Percentiles rank a stretch among this genome's conserved stretches.
phyloP scores from a whole-genome alignment of 1,140 invertebrate genomes.

The Drosophila hydei region DNA sequence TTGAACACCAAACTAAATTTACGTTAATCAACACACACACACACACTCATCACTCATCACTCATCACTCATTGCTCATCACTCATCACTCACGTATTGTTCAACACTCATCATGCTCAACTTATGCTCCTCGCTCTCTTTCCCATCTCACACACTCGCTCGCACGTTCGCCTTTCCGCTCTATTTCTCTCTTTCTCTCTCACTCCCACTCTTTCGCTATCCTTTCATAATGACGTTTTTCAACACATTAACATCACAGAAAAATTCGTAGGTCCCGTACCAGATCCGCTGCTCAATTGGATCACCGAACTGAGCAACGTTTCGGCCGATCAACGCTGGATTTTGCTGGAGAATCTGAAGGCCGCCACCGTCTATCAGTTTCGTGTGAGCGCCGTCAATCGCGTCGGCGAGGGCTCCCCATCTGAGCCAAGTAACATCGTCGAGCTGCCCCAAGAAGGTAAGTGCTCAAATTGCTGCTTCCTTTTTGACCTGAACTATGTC shows the following conservation, averaged over 20 bases:
- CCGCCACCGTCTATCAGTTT: slow-evolving; percentile 97
- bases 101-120: neutral
- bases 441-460: slow-evolving; percentile 96
- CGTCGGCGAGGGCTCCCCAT: slow-evolving; percentile 96
- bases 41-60: slow-evolving; percentile 8
- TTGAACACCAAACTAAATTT: slow-evolving; percentile 1
- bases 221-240: slow-evolving; percentile 41
- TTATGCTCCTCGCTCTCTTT: too few species aligned
- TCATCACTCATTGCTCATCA: slow-evolving; percentile 3
- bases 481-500: neutral
- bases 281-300: slow-evolving; percentile 93
- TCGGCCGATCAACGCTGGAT: slow-evolving; percentile 91
- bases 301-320: slow-evolving; percentile 94
- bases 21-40: slow-evolving; percentile 2
- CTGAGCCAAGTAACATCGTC: slow-evolving; percentile 93
- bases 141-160: slow-evolving; percentile 6
- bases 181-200: slow-evolving; percentile 9
- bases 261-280: slow-evolving; percentile 90
- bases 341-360: slow-evolving; percentile 93
- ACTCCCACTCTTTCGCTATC: slow-evolving; percentile 9
- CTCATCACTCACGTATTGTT: slow-evolving; percentile 5
- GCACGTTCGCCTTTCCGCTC: neutral
- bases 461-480: slow-evolving; percentile 41
- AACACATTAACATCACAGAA: slow-evolving; percentile 83
- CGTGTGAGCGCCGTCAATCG: slow-evolving; percentile 97